phyloP scores from a whole-genome alignment of 1,140 invertebrate species.

The Cyrtorhinus lividipennis region DNA sequence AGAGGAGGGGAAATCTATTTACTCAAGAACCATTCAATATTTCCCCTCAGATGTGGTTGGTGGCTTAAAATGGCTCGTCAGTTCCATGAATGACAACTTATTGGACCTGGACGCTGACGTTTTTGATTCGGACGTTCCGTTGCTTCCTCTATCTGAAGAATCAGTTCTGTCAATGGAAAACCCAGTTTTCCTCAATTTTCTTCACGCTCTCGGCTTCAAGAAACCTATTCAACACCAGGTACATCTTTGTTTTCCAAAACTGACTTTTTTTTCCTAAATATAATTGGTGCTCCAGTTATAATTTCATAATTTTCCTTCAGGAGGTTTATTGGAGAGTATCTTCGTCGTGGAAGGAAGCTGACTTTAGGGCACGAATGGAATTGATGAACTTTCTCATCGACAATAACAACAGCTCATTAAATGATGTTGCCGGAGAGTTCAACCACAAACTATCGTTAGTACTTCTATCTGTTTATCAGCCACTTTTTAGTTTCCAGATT shows the following conservation, averaged over 20 bases:
- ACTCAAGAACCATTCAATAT: no score
- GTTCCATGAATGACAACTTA: constrained; percentile 1
- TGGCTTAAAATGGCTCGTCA: constrained; percentile 15
- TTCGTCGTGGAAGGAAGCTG: background rate
- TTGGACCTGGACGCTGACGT: constrained; percentile 14
- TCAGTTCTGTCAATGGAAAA: constrained; percentile 16
- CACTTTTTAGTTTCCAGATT: no score
- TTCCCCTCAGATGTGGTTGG: constrained; percentile 13
- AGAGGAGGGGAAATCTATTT: background rate
- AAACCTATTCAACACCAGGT: constrained; percentile 15
- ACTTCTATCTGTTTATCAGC: no score
- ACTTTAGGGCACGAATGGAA: background rate
- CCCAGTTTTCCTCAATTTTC: background rate
- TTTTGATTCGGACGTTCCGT: constrained; percentile 13
- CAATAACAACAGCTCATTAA: background rate
- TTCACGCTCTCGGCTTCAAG: constrained; percentile 6
- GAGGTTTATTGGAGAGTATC: background rate
- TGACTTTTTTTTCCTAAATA: background rate
- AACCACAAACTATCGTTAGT: background rate
- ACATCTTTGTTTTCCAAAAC: background rate
- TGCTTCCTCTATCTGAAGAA: constrained; percentile 14
- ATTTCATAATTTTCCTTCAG: background rate
- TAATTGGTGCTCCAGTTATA: background rate
- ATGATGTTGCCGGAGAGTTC: background rate
- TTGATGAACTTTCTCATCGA: background rate